These are phyloP conservation scores for Cacatua alba DNA, from an alignment of 2,113 vertebrate genomes.

Conservation along the genomic window DNA sequence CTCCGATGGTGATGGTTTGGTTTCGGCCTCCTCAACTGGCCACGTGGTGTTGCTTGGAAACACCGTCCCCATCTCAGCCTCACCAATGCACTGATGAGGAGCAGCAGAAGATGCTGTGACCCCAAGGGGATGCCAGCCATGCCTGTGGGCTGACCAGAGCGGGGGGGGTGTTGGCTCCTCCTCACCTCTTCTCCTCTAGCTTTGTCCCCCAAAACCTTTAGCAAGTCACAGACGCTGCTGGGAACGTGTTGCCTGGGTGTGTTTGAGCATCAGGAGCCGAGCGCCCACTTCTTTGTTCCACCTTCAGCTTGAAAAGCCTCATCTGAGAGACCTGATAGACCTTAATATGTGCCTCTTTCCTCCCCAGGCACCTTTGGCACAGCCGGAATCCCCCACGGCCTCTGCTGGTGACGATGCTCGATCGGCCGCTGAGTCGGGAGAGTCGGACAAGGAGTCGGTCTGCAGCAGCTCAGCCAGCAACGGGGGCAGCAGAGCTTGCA, in stretches of 20 bases:
- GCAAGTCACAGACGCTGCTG: neutral
- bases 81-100: neutral
- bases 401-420: slow-evolving; percentile 89
- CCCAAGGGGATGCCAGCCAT: neutral
- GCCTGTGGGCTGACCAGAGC: neutral
- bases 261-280: rapidly evolving
- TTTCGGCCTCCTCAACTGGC: neutral
- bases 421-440: slow-evolving; percentile 88
- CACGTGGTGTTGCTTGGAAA: neutral
- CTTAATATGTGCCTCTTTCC: neutral
- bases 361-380: slow-evolving; percentile 88
- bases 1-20: neutral
- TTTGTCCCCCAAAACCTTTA: neutral
- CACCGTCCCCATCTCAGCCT: neutral
- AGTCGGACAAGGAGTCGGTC: slow-evolving; percentile 95
- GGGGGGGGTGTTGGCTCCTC: neutral
- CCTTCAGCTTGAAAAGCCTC: neutral
- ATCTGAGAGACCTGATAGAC: neutral
- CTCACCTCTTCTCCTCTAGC: neutral
- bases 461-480: slow-evolving; percentile 93
- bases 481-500: slow-evolving; percentile 64
- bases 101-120: neutral
- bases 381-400: slow-evolving; percentile 93
- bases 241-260: rapidly evolving
- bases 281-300: rapidly evolving